Base-by-base conservation (phyloP, 2,113 vertebrate species). In the Recurvirostra avosetta region DNA sequence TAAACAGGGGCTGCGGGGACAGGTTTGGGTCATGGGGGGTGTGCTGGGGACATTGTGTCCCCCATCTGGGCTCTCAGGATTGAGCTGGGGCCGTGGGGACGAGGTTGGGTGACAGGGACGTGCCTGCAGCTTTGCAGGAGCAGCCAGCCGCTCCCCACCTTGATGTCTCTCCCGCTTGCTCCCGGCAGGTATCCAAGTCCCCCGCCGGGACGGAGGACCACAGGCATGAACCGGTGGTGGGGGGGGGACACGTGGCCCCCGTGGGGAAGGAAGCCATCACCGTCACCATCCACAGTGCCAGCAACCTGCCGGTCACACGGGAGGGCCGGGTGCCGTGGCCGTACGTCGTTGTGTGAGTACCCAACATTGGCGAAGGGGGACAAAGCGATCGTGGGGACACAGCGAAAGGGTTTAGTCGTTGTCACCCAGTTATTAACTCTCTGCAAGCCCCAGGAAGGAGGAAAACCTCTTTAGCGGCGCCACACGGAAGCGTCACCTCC, bases 241-340 rank as follows among this genome's bases (percentile, higher is more conserved):
- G 82, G 5, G 2, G 50, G 17, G 66, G 84, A 50, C 98, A 98
- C 43, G 36, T 98, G 89, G 97, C 98, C 30, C 34, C 36, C 5
- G 5, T 63, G n/a, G 94, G 96, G 53, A 94, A 91, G 79, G 97
- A 97, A 94, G 83, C 90, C 56, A 62, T 98, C 58, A 23, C 43
- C 4, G 7, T 98, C 87, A 98, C 85, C 6, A 55, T 98, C 52
- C 96, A 98, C 2, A 77, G 97, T 17, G 97, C 98, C 91, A 96
- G 68, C 63, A 97, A 97, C 89, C 90, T 97, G 32, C 97, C 96
- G 0, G 7, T 66, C 6, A 92, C 95, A 0, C 59, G 38, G 20
- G 83, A 98, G 21, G 96, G 97, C 66, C 68, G 21, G 1, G 63
- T 82, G 56, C 98, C 97, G 0, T 83, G 78, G 83, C 94, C 97